Evolutionary conservation across 2,797 vertebrate species (phyloP).

Genomic region (Agapornis canus): DNA sequence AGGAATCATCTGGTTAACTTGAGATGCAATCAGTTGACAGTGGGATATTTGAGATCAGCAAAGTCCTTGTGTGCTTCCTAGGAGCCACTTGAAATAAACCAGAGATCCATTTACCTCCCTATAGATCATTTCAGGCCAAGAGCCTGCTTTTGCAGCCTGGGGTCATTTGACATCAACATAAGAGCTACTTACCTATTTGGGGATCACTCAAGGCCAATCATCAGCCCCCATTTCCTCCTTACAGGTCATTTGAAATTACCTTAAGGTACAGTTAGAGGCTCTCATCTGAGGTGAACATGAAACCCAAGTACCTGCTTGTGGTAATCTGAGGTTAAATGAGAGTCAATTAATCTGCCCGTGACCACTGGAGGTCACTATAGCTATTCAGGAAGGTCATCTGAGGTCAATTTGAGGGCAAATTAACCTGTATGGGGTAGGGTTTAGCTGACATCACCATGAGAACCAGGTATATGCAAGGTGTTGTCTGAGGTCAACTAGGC

Average conservation of each 20-base stretch:
- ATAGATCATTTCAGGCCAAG: not conserved
- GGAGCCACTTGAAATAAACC: not conserved
- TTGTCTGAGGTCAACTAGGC: not conserved
- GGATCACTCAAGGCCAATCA: not conserved
- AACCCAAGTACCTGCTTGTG: not conserved
- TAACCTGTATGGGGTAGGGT: not conserved
- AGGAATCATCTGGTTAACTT: not conserved
- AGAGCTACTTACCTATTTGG: not conserved
- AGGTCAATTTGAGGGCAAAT: not conserved
- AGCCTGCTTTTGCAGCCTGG: not conserved
- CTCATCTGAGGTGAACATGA: not conserved
- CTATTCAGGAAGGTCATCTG: not conserved
- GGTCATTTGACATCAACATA: not conserved
- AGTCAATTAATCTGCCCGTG: not conserved
- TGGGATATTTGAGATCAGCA: not conserved
- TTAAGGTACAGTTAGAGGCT: not conserved
- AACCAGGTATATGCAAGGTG: accelerated
- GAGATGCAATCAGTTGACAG: not conserved
- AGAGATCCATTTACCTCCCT: not conserved
- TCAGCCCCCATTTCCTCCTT: not conserved
- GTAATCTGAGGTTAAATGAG: not conserved
- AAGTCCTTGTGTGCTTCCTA: not conserved
- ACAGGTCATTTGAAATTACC: not conserved
- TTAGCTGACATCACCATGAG: not conserved
- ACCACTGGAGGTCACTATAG: not conserved